These are phyloP conservation scores for Peromyscus attwateri DNA, from an alignment of 2,797 vertebrate species.

Conservation along the genomic window DNA sequence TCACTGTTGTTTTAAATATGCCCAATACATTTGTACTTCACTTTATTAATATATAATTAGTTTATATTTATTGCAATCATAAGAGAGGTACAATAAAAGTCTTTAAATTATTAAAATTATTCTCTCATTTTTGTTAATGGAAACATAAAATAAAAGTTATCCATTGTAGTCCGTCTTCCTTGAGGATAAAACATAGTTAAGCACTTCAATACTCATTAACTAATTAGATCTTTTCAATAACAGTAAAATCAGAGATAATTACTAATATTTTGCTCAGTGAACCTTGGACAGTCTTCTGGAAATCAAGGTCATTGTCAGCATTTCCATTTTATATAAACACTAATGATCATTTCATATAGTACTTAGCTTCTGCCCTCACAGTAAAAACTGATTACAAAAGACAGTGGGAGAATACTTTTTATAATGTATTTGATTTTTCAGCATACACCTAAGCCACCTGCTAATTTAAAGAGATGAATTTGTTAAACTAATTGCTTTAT, in stretches of 20 bases:
- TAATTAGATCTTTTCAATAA: conserved; percentile 71
- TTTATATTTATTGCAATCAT: not conserved
- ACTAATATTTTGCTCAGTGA: conserved; percentile 56
- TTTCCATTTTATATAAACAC: not conserved
- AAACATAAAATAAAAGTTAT: conserved; percentile 46
- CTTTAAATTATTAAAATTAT: not conserved
- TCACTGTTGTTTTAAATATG: not conserved
- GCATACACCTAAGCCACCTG: not conserved
- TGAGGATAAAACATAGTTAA: conserved; percentile 47
- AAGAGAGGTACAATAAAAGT: not conserved
- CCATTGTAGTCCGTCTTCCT: conserved; percentile 54
- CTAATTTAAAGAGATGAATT: not conserved
- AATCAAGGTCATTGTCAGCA: conserved; percentile 49
- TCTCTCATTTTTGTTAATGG: not conserved
- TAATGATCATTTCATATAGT: conserved; percentile 51
- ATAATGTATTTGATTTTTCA: not conserved
- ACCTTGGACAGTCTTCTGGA: not conserved
- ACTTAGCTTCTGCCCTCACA: not conserved
- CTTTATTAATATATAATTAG: not conserved
- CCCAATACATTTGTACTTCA: not conserved
- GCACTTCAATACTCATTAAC: conserved; percentile 77
- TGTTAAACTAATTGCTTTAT: not conserved
- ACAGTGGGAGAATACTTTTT: not conserved
- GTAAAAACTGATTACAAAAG: not conserved
- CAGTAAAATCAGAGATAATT: conserved; percentile 74